These are phyloP conservation scores for Sebastes hopkinsi DNA, from an alignment of 2,797 vertebrate species.

Conservation along the genomic window DNA sequence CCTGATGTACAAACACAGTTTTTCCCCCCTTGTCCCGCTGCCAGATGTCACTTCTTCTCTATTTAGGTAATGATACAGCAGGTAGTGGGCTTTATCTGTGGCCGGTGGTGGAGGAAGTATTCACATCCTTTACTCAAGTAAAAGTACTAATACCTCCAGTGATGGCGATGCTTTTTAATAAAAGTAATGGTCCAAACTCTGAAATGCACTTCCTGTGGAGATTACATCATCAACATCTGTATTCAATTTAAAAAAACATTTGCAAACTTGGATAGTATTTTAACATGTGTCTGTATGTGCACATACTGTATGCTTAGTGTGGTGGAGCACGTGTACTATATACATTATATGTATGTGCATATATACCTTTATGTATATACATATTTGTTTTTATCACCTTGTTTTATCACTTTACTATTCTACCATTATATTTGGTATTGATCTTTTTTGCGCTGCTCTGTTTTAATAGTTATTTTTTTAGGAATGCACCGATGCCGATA, in stretches of 20 bases:
- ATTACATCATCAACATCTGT: not conserved
- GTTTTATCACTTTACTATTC: not conserved
- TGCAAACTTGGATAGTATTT: not conserved
- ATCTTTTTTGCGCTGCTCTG: not conserved
- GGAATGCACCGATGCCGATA: too few species aligned
- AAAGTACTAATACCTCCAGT: not conserved
- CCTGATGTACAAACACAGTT: not conserved
- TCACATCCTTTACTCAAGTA: not conserved
- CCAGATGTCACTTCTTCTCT: conserved; percentile 22
- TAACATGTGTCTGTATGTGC: not conserved
- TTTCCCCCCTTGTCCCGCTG: conserved; percentile 2
- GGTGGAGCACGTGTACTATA: not conserved
- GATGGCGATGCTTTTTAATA: not conserved
- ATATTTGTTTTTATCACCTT: not conserved
- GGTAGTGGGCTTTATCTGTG: not conserved
- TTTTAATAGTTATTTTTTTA: not conserved
- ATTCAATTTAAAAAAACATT: not conserved
- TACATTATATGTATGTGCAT: not conserved
- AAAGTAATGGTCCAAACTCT: not conserved
- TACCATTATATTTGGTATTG: not conserved
- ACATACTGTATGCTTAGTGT: not conserved
- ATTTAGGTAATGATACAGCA: conserved; percentile 22
- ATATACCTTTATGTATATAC: not conserved
- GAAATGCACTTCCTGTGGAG: not conserved
- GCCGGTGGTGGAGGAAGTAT: not conserved